Conservation (phyloP, 2,888 invertebrate genomes). For the Himalopsyche anomala region DNA sequence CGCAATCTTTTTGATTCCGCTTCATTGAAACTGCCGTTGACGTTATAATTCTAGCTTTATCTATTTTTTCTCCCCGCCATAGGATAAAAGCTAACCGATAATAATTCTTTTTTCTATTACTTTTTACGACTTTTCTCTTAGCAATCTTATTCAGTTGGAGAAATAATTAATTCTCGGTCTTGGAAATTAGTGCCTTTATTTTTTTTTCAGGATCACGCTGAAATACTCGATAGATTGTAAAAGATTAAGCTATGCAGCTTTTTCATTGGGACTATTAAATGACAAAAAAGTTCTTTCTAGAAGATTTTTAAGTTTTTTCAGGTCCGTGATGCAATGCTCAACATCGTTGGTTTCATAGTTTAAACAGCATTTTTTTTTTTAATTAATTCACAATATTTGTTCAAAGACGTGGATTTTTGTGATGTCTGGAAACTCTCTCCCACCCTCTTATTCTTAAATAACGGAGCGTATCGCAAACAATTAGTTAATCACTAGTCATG, state of each 20-base stretch:
- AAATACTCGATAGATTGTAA: not conserved
- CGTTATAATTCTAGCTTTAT: conserved; percentile 18
- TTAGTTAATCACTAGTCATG: too few relatives aligned
- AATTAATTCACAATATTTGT: too few relatives aligned
- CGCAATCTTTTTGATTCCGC: conserved; percentile 38
- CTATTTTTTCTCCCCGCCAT: not conserved
- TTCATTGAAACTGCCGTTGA: conserved; percentile 36
- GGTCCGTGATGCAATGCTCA: too few relatives aligned
- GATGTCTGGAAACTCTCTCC: too few relatives aligned
- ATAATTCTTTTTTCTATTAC: conserved; percentile 40
- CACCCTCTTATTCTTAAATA: too few relatives aligned
- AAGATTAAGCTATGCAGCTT: conserved; percentile 2
- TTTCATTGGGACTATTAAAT: not conserved
- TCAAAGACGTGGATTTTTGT: too few relatives aligned
- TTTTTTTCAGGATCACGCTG: not conserved
- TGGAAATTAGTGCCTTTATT: conserved; percentile 16
- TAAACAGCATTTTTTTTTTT: too few relatives aligned
- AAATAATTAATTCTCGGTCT: conserved; percentile 26
- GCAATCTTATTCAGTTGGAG: conserved; percentile 42
- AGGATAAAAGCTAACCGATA: conserved; percentile 4
- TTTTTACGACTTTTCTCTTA: conserved; percentile 42
- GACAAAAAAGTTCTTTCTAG: not conserved
- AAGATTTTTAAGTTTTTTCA: too few relatives aligned
- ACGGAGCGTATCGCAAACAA: too few relatives aligned
- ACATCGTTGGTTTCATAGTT: too few relatives aligned